These are phyloP conservation scores for rat (Rattus norvegicus) DNA, from an alignment of 2,113 vertebrate species.

Conservation along the genomic window DNA sequence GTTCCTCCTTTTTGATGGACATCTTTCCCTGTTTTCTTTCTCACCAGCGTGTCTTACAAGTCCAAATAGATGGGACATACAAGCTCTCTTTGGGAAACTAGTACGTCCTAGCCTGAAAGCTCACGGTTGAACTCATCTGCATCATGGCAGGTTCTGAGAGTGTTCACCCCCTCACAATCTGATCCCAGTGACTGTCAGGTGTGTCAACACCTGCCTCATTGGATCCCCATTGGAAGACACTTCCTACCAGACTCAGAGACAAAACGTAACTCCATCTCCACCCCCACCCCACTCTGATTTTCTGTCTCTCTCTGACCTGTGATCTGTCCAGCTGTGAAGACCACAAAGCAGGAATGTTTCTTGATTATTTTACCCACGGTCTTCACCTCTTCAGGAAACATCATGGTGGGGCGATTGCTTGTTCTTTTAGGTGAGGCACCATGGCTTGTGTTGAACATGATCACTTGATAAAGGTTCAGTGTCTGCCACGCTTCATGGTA, in stretches of 20 bases:
- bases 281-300: neutral
- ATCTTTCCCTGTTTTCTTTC: neutral
- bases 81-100: neutral
- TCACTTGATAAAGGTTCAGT: neutral
- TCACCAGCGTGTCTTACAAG: neutral
- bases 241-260: neutral
- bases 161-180: neutral
- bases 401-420: neutral
- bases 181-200: neutral
- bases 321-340: neutral
- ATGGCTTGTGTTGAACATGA: neutral
- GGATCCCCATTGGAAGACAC: too few relatives aligned
- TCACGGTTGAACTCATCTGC: neutral
- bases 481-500: neutral
- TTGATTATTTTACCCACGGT: neutral
- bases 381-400: neutral
- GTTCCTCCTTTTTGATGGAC: neutral
- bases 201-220: neutral
- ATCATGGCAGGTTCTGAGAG: neutral
- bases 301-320: neutral
- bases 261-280: neutral
- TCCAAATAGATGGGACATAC: neutral
- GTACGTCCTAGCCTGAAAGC: neutral
- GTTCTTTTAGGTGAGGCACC: neutral
- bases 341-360: neutral